Conservation (phyloP, 2,797 vertebrate genomes). For the Bryconaethiops microstoma region DNA sequence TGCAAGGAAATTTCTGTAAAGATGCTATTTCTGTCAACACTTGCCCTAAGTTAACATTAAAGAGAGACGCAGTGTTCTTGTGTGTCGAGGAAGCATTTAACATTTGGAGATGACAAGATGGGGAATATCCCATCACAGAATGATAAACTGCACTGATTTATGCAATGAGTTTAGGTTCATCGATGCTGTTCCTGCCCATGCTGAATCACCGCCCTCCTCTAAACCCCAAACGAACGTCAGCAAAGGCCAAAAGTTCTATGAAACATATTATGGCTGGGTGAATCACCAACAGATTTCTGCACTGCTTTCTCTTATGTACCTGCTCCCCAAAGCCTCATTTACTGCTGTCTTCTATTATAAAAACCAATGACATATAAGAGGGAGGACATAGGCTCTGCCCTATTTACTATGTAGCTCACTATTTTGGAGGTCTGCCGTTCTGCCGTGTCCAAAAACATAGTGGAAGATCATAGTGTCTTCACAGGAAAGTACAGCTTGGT, state of each 20-base stretch:
- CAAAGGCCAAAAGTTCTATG: conserved; percentile 29
- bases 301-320: conserved; percentile 19
- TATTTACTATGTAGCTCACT: neutral
- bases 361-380: neutral
- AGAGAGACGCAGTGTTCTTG: neutral
- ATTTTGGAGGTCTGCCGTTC: too few species aligned
- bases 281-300: conserved; percentile 36
- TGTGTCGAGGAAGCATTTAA: neutral
- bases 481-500: too few species aligned
- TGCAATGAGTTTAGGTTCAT: neutral
- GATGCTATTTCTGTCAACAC: neutral
- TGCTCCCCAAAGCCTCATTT: conserved; percentile 29
- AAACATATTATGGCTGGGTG: conserved; percentile 27
- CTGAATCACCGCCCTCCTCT: conserved; percentile 39
- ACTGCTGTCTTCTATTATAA: neutral
- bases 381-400: neutral
- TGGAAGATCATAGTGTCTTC: too few species aligned
- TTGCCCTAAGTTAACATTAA: neutral
- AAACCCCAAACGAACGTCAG: conserved; percentile 35
- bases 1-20: neutral
- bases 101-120: conserved; percentile 13
- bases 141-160: conserved; percentile 16
- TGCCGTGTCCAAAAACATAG: too few species aligned
- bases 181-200: neutral
- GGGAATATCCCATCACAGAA: conserved; percentile 23